Evolutionary conservation across 2,888 invertebrate genomes (phyloP).

Genomic region (Hypolimnas misippus): DNA sequence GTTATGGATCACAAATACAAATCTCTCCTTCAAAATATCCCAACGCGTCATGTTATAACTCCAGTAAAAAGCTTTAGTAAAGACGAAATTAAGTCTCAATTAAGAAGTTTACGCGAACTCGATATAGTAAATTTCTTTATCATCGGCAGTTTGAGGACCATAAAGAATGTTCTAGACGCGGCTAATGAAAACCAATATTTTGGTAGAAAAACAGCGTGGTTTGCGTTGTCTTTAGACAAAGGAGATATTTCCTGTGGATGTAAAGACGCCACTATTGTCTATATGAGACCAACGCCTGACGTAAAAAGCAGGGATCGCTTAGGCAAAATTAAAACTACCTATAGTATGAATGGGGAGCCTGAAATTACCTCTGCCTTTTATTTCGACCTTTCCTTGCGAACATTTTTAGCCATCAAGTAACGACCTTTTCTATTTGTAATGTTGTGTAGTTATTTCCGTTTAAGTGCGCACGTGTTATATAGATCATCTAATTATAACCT

Average conservation of each 20-base stretch:
- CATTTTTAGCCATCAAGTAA: constrained; percentile 90
- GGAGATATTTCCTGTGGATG: constrained; percentile 90
- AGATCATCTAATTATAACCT: constrained; percentile 69
- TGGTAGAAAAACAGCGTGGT: constrained; percentile 94
- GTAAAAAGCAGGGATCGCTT: constrained; percentile 88
- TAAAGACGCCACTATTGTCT: constrained; percentile 90
- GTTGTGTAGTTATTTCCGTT: constrained; percentile 56
- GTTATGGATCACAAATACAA: constrained; percentile 98
- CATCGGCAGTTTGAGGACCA: constrained; percentile 88
- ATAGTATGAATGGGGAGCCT: constrained; percentile 88
- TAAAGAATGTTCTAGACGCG: constrained; percentile 87
- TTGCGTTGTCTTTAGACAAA: constrained; percentile 90
- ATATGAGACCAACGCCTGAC: constrained; percentile 88
- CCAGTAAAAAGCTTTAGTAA: constrained; percentile 84
- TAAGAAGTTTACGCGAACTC: constrained; percentile 89
- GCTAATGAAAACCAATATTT: constrained; percentile 91
- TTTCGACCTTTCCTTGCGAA: constrained; percentile 91
- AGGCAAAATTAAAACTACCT: constrained; percentile 88
- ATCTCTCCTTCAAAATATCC: constrained; percentile 93
- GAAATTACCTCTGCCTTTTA: constrained; percentile 93
- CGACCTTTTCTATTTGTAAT: constrained; percentile 64
- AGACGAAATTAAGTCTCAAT: constrained; percentile 86
- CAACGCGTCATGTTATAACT: constrained; percentile 94
- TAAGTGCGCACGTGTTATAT: constrained; percentile 59
- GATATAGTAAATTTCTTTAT: constrained; percentile 96